These are phyloP conservation scores for Drosophila elegans DNA, from an alignment of 1,140 invertebrate genomes.

Conservation along the genomic window DNA sequence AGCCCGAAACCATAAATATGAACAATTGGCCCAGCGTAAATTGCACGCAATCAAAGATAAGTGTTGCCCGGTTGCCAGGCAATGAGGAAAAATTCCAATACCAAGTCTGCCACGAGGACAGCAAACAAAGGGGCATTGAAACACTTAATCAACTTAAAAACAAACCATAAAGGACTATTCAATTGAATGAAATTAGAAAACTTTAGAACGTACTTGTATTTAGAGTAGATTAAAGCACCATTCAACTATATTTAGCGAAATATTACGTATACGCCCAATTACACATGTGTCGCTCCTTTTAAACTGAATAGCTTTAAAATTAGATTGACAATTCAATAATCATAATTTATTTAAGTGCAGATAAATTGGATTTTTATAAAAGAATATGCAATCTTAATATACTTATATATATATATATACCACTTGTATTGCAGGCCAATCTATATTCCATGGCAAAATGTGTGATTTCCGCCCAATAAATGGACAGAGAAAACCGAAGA, in stretches of 20 bases:
- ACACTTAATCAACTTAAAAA: background rate
- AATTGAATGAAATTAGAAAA: background rate
- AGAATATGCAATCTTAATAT: background rate
- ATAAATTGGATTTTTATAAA: background rate
- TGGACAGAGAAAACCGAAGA: slow-evolving; percentile 7
- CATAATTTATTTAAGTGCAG: no score
- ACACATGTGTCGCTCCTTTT: no score
- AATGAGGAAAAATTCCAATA: slow-evolving; percentile 3
- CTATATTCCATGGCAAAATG: background rate
- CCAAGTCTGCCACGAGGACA: background rate
- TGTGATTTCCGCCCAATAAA: slow-evolving; percentile 4
- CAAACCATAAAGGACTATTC: background rate
- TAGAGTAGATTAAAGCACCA: no score
- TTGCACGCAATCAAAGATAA: slow-evolving; percentile 48
- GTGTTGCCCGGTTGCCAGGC: slow-evolving; percentile 9
- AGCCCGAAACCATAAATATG: slow-evolving; percentile 38
- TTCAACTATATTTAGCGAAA: no score
- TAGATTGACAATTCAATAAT: no score
- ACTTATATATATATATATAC: no score
- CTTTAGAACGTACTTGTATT: no score
- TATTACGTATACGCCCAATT: background rate
- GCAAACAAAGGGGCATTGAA: background rate
- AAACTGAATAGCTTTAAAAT: no score
- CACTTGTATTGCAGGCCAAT: slow-evolving; percentile 1
- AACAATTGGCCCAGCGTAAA: slow-evolving; percentile 37